Conservation (phyloP, 2,888 invertebrate genomes). For the Drepanosiphum platanoidis region DNA sequence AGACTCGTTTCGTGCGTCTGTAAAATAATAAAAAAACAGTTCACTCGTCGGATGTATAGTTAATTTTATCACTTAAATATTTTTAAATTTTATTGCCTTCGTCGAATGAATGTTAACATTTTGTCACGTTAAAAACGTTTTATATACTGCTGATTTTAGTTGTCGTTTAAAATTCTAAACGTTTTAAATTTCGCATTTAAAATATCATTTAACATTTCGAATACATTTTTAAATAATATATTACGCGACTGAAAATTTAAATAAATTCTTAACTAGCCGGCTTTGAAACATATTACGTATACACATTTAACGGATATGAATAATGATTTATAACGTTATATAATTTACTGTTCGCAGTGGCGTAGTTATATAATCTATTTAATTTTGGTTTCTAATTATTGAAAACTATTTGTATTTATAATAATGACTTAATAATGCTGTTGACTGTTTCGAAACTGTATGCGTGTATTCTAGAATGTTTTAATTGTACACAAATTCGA, state of each 20-base stretch:
- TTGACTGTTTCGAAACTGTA: conserved; percentile 11
- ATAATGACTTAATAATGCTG: conserved; percentile 42
- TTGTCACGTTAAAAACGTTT: background rate
- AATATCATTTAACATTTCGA: no score
- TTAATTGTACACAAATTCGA: background rate
- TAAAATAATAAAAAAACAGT: no score
- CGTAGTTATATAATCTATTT: background rate
- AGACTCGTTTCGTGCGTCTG: no score
- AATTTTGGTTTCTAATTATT: conserved; percentile 10
- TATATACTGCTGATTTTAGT: background rate
- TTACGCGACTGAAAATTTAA: background rate
- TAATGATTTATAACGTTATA: background rate
- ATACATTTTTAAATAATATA: no score
- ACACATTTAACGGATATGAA: background rate
- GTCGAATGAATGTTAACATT: background rate
- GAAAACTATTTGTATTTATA: background rate
- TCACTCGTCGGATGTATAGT: no score
- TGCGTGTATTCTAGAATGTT: background rate
- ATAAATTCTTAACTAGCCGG: background rate
- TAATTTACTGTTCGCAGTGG: background rate
- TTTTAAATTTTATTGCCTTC: background rate
- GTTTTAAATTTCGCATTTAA: no score
- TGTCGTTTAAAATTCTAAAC: no score
- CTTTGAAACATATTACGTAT: background rate
- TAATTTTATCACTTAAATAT: background rate